A percentile compares a stretch with the other conserved stretches of the same genome.
Evolutionary conservation across 1,140 invertebrate genomes (phyloP).

Genomic region (Drosophila sulfurigaster): DNA sequence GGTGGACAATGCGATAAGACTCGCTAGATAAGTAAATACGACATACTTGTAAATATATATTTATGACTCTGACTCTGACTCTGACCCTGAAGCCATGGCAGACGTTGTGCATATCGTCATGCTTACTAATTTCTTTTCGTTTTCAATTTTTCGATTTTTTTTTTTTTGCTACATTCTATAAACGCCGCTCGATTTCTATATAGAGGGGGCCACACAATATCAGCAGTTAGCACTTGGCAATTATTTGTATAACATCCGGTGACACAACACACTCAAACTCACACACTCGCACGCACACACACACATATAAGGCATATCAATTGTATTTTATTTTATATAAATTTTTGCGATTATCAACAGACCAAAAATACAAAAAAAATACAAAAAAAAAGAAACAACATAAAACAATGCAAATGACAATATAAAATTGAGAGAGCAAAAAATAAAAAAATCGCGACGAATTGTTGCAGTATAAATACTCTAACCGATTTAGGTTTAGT

Average conservation of each 20-base stretch:
- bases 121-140: constrained; percentile 56
- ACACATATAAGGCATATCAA: constrained; percentile 39
- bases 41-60: background rate
- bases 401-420: constrained; percentile 33
- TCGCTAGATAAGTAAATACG: constrained; percentile 23
- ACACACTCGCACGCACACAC: constrained; percentile 9
- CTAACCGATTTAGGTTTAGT: background rate
- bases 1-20: constrained; percentile 18
- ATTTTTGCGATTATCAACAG: constrained; percentile 39
- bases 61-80: background rate
- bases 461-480: background rate
- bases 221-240: constrained; percentile 51
- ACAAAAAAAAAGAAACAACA: background rate
- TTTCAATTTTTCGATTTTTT: constrained; percentile 30
- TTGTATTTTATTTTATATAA: constrained; percentile 34
- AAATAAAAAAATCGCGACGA: too few relatives aligned
- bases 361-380: constrained; percentile 10
- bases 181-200: constrained; percentile 41
- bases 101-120: constrained; percentile 25
- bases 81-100: constrained; percentile 27
- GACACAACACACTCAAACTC: constrained; percentile 34
- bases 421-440: background rate
- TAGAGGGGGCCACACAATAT: constrained; percentile 52
- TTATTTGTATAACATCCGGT: constrained; percentile 57
- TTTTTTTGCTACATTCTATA: constrained; percentile 14